Evolutionary conservation across 1,140 invertebrate genomes (phyloP).

Genomic region (Camponotus floridanus): DNA sequence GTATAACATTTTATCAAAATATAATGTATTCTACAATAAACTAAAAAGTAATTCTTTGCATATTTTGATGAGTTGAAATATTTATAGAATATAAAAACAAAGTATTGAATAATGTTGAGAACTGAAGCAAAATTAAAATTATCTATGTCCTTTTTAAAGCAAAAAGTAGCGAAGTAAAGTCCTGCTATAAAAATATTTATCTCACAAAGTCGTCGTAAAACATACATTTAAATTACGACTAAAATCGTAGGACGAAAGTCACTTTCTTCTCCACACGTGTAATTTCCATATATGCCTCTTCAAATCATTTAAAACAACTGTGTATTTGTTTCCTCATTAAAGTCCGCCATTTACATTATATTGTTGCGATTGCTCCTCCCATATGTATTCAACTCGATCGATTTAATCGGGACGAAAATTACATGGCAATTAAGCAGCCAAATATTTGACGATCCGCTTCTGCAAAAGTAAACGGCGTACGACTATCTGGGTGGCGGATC

Average conservation of each 20-base stretch:
- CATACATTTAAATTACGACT: slow-evolving; percentile 29
- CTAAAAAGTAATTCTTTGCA: neutral
- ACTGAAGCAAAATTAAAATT: neutral
- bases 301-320: neutral
- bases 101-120: neutral
- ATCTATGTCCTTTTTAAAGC: neutral
- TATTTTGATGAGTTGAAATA: neutral
- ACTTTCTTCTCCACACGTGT: neutral
- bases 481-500: slow-evolving; percentile 59
- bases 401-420: slow-evolving; percentile 39
- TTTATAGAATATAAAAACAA: neutral
- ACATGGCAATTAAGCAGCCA: slow-evolving; percentile 27
- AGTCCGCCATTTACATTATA: slow-evolving; percentile 43
- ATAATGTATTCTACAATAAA: slow-evolving; percentile 21
- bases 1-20: slow-evolving; percentile 15
- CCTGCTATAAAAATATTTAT: slow-evolving; percentile 8
- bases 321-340: slow-evolving; percentile 24
- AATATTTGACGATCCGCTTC: neutral
- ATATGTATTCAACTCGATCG: neutral
- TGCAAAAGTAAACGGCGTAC: neutral
- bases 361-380: slow-evolving; percentile 34
- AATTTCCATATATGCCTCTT: neutral
- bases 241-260: neutral
- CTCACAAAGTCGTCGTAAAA: slow-evolving; percentile 38
- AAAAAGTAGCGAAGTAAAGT: neutral